Conservation (phyloP, 2,797 vertebrate genomes). For the Onychomys leucogaster region DNA sequence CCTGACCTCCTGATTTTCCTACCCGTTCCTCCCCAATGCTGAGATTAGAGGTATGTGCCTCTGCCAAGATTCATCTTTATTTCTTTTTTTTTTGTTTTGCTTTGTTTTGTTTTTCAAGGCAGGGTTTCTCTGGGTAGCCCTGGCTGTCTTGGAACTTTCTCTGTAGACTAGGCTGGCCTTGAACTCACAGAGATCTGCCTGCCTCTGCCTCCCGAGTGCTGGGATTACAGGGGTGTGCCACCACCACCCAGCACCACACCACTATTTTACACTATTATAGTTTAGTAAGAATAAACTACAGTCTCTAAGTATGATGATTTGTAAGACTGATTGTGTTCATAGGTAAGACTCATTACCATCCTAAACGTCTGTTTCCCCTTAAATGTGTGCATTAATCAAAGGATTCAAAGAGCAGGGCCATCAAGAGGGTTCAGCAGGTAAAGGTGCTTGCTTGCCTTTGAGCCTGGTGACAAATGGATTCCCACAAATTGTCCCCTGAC, state of each 20-base stretch:
- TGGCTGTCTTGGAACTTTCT: not conserved
- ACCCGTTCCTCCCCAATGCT: not conserved
- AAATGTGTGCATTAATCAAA: conserved; percentile 19
- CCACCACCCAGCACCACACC: conserved; percentile 2
- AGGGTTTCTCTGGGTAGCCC: not conserved
- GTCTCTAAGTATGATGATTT: conserved; percentile 26
- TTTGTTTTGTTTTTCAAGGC: not conserved
- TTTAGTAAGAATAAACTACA: conserved; percentile 49
- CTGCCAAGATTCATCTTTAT: not conserved
- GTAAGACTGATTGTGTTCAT: conserved; percentile 48
- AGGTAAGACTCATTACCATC: conserved; percentile 4
- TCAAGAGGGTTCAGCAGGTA: not conserved
- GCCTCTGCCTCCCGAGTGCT: too few species aligned
- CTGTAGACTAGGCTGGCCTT: not conserved
- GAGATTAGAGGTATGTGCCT: not conserved
- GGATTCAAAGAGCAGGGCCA: conserved; percentile 18
- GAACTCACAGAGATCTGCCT: too few species aligned
- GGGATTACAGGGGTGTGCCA: too few species aligned
- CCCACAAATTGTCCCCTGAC: not conserved
- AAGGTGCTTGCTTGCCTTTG: not conserved
- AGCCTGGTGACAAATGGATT: not conserved
- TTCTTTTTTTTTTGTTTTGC: not conserved
- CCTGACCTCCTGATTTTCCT: not conserved
- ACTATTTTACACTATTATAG: conserved; percentile 47
- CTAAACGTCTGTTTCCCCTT: conserved; percentile 62